Evolutionary conservation across 2,113 vertebrate genomes (phyloP), one percentile per base, ranked within the genome.

Genomic region (Dendrocopos noguchii): DNA sequence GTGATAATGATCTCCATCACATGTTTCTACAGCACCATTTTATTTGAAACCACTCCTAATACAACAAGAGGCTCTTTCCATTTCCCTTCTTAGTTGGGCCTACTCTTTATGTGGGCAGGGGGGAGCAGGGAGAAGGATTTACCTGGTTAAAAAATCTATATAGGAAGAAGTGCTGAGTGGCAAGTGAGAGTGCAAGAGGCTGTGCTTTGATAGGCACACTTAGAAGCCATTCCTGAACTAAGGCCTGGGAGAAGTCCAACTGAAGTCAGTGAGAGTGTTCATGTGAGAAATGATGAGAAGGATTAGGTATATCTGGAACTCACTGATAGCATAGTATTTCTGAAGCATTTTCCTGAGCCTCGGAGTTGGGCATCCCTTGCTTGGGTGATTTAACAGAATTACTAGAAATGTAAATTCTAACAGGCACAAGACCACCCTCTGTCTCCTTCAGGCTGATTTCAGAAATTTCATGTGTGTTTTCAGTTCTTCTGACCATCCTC

Each of bases 211-310:
- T 18, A 11, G 61, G 27, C 42, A 80, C 68, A 19, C 52, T 29
- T 44, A 36, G 80, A 56, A 44, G 57, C 34, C 56, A 42, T 5
- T 83, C 84, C 80, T 60, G 63, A 70, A 7, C 60, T 44, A 31
- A 53, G 16, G 47, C n/a, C 83, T 91, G 80, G 75, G 78, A 74
- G 81, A 60, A 87, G 68, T 18, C 36, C 89, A 77, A 0, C 42
- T 39, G 72, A 53, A 83, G 65, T 56, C 84, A 83, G 75, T 1
- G 78, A 87, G 56, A 15, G 15, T 77, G 60, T 1, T 93, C 75
- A 61, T 74, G 65, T 80, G 87, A 74, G 89, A 80, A 92, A 89
- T 53, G 53, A 60, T 85, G 89, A 67, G 78, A 21, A 82, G 87
- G 84, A 84, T 91, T 87, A 87, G 91, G 74, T 15, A 7, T 33